Base-by-base conservation (phyloP, 2,113 vertebrate species). In the Trinectes maculatus region DNA sequence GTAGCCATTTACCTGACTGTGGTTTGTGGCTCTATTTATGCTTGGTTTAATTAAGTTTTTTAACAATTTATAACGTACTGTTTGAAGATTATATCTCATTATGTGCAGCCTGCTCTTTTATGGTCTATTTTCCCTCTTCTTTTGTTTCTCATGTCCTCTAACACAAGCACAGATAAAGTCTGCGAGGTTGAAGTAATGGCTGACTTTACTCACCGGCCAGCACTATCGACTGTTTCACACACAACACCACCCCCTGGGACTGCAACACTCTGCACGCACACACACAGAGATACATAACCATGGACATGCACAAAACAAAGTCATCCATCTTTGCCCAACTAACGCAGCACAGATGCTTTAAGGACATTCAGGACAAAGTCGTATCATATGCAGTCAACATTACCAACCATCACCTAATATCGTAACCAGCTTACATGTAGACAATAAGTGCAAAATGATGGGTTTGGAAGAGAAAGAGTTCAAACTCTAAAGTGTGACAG, bases 161-260 rank as follows among this genome's bases (percentile, higher is more conserved):
- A 4, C 44, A 39, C 33, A 21, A 61, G 29, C 42, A 22, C 47
- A 0, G 13, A 60, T 31, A 78, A 78, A 70, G 62, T 81, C 53
- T 72, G 60, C 47, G 71, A 74, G 68, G 65, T 54, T 70, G 71
- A 80, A 83, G 37, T 71, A 84, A 85, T 67, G 63, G 65, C 71
- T 47, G 76, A 80, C 78, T 65, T 83, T 49, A 62, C 71, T 77
- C n/a, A n/a, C 55, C 48, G 56, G 58, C 64, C 42, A 71, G 62
- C 79, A 53, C 25, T 79, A 84, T 77, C 16, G 46, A 79, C 75
- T 49, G 34, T 39, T 24, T 40, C 69, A 47, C 48, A 59, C 51
- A 40, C 43, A 51, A 16, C 15, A 21, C 21, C 8, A 58, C 47
- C 62, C 54, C 15, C 24, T 42, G 65, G 65, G 74, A 77, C 60